Conservation (phyloP, 2,797 vertebrate species). For the Semotilus atromaculatus region DNA sequence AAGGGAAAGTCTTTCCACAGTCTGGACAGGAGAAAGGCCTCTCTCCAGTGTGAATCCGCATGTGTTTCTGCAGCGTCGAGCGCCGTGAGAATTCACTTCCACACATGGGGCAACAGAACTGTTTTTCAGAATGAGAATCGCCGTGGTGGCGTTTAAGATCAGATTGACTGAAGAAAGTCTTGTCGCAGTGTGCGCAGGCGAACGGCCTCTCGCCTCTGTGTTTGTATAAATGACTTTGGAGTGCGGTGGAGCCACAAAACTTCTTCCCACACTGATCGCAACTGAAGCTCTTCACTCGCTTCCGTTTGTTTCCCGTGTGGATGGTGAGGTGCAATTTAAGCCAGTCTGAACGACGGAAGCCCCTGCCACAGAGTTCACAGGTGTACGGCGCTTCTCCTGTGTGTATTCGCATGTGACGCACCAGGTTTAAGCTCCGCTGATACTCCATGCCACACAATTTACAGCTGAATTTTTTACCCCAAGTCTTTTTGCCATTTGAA, state of each 20-base stretch:
- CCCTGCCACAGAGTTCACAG: constrained; percentile 27
- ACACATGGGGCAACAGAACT: not conserved
- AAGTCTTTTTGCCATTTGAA: not conserved
- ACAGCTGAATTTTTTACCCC: not conserved
- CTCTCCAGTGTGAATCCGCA: constrained; percentile 33
- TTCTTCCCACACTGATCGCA: not conserved
- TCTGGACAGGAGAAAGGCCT: constrained; percentile 15
- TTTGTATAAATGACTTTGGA: not conserved
- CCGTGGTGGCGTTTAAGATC: not conserved
- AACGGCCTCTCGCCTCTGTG: constrained; percentile 23
- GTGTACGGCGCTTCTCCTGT: constrained; percentile 34
- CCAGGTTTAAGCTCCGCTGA: not conserved
- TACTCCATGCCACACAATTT: constrained; percentile 39
- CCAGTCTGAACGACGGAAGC: constrained; percentile 31
- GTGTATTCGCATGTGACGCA: constrained; percentile 50
- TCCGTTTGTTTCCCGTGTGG: not conserved
- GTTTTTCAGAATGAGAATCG: constrained; percentile 7
- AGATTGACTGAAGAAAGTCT: not conserved
- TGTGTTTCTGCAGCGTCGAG: constrained; percentile 6
- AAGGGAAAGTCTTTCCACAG: constrained; percentile 21
- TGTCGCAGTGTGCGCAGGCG: constrained; percentile 15
- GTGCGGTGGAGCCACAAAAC: not conserved
- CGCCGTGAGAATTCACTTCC: not conserved
- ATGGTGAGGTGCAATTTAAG: not conserved
- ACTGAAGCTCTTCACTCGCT: not conserved